A percentile compares a stretch with the other conserved stretches of the same genome.
phyloP scores from a whole-genome alignment of 2,113 vertebrate genomes.

The Channa maculata region DNA sequence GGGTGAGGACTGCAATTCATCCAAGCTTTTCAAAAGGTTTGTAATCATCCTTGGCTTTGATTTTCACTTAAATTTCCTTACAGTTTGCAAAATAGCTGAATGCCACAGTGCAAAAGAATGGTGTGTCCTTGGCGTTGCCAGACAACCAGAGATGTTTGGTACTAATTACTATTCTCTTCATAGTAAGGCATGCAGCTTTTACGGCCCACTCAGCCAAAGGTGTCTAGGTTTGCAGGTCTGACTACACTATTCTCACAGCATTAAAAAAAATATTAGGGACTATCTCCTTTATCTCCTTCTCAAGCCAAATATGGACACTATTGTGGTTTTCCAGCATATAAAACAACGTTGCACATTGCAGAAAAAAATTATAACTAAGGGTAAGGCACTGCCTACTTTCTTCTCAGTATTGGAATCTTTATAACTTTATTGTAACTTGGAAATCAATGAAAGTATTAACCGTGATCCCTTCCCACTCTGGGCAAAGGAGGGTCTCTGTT shows the following conservation, averaged over 20 bases:
- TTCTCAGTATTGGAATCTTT: not conserved
- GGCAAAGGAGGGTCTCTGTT: not conserved
- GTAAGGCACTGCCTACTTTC: not conserved
- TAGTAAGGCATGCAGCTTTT: slow-evolving; percentile 34
- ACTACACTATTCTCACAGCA: not conserved
- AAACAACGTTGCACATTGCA: not conserved
- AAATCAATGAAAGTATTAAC: not conserved
- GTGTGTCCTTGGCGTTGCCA: slow-evolving; percentile 82
- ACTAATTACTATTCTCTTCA: slow-evolving; percentile 65
- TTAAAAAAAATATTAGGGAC: too few species aligned
- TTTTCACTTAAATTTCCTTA: slow-evolving; percentile 60
- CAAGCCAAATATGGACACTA: too few species aligned
- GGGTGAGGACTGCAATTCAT: slow-evolving; percentile 47
- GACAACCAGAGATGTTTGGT: slow-evolving; percentile 75
- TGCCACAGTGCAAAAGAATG: slow-evolving; percentile 62
- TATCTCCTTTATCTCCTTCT: too few species aligned
- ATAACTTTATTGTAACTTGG: not conserved
- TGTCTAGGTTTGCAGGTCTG: not conserved
- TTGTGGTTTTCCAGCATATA: not conserved
- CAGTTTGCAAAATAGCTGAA: slow-evolving; percentile 65
- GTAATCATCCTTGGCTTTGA: slow-evolving; percentile 59
- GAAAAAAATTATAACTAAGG: not conserved
- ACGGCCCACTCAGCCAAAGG: slow-evolving; percentile 12
- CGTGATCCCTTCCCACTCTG: not conserved
- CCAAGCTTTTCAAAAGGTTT: slow-evolving; percentile 46